These are phyloP conservation scores for Macrobrachium nipponense DNA, from an alignment of 1,140 invertebrate species.

Conservation along the genomic window DNA sequence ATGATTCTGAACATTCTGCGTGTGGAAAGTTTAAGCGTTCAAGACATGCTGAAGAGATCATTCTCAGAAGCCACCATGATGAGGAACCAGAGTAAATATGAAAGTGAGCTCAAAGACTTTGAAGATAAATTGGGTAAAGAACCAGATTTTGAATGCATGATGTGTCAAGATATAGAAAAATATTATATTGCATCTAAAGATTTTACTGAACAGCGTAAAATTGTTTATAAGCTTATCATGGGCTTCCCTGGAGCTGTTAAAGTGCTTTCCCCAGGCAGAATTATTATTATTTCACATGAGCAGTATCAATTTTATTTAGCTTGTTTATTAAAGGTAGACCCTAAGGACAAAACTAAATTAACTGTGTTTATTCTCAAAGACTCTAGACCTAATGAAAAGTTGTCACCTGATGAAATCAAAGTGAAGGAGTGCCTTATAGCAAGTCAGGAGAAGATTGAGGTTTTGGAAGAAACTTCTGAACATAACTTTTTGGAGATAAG, in stretches of 20 bases:
- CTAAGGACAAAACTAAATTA: slow-evolving; percentile 56
- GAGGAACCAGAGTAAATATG: slow-evolving; percentile 75
- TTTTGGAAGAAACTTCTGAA: slow-evolving; percentile 53
- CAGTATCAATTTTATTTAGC: slow-evolving; percentile 73
- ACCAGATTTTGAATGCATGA: slow-evolving; percentile 69
- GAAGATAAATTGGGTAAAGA: slow-evolving; percentile 67
- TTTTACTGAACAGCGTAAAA: no score
- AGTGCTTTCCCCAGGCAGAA: slow-evolving; percentile 75
- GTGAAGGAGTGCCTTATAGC: slow-evolving; percentile 34
- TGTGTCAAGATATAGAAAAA: slow-evolving; percentile 73
- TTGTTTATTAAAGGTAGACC: slow-evolving; percentile 61
- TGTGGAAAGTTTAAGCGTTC: slow-evolving; percentile 88
- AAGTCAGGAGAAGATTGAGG: slow-evolving; percentile 30
- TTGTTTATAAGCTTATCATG: slow-evolving; percentile 70
- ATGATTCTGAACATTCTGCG: slow-evolving; percentile 91
- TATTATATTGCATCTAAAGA: slow-evolving; percentile 78
- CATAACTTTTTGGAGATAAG: slow-evolving; percentile 64
- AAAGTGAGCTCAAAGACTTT: slow-evolving; percentile 73
- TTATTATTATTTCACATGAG: slow-evolving; percentile 73
- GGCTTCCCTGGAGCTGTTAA: slow-evolving; percentile 74
- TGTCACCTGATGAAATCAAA: slow-evolving; percentile 36
- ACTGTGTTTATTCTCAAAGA: slow-evolving; percentile 54
- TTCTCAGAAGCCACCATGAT: slow-evolving; percentile 85
- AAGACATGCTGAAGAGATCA: slow-evolving; percentile 93
- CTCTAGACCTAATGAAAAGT: not conserved